phyloP scores from a whole-genome alignment of 2,888 invertebrate species.

The Therioaphis trifolii region DNA sequence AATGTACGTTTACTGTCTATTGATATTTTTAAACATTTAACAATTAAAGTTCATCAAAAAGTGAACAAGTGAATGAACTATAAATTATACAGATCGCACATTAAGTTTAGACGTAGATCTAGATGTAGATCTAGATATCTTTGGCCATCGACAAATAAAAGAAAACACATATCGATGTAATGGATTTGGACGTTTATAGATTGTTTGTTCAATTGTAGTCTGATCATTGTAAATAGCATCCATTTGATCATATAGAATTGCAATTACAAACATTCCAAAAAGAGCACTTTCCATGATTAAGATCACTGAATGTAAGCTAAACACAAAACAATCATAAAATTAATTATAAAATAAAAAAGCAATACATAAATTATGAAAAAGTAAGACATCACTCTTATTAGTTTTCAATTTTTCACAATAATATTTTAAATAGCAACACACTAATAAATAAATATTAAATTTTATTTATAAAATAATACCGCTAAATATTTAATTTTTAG shows the following conservation, averaged over 20 bases:
- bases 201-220: constrained; percentile 80
- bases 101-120: no score
- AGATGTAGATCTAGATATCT: constrained; percentile 52
- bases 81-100: constrained; percentile 47
- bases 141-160: constrained; percentile 47
- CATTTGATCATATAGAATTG: constrained; percentile 87
- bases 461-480: not conserved
- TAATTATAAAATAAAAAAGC: not conserved
- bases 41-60: no score
- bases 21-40: not conserved
- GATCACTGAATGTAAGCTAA: constrained; percentile 84
- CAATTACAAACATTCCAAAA: constrained; percentile 88
- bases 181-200: constrained; percentile 47
- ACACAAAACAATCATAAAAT: constrained; percentile 66
- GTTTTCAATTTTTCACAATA: no score
- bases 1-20: no score
- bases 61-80: no score
- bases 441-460: no score
- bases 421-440: no score
- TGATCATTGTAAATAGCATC: constrained; percentile 86
- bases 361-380: not conserved
- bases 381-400: not conserved
- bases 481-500: not conserved
- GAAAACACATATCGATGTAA: constrained; percentile 57
- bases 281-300: constrained; percentile 83